Evolutionary conservation across 2,113 vertebrate species (phyloP).

Genomic region (Poeciliopsis turrubarensis): DNA sequence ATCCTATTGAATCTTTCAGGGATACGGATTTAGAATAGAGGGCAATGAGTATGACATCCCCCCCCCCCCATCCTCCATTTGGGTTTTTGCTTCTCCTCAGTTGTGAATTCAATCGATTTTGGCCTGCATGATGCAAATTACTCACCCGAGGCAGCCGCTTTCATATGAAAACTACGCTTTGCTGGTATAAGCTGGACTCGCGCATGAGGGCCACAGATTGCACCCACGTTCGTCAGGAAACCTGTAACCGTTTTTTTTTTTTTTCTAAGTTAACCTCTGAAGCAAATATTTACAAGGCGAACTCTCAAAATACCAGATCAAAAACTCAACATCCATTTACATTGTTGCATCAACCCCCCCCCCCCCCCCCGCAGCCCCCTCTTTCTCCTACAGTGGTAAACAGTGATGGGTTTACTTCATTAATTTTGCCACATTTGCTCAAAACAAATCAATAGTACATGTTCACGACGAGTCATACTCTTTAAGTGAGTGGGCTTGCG

Average conservation of each 20-base stretch:
- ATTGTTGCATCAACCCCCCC: not conserved
- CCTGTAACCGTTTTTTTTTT: not conserved
- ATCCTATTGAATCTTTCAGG: conserved; percentile 50
- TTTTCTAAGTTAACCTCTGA: not conserved
- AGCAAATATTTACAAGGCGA: not conserved
- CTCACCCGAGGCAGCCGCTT: conserved; percentile 48
- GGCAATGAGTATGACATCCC: conserved; percentile 1
- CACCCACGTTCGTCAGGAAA: not conserved
- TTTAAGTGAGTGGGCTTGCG: conserved; percentile 68
- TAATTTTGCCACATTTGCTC: conserved; percentile 72
- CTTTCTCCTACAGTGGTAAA: conserved; percentile 1
- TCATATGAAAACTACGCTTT: not conserved
- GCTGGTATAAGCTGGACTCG: conserved; percentile 35
- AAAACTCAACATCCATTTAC: not conserved
- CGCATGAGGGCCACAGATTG: not conserved
- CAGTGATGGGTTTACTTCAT: conserved; percentile 52
- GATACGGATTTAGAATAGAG: conserved; percentile 35
- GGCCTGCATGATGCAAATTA: conserved; percentile 59
- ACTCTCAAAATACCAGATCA: not conserved
- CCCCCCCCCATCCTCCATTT: not conserved
- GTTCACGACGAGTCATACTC: conserved; percentile 72
- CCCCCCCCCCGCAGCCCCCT: not conserved
- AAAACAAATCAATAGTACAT: conserved; percentile 75
- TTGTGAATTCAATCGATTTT: conserved; percentile 56
- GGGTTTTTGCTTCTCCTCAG: conserved; percentile 25